Percentiles rank a stretch among this genome's conserved stretches.
phyloP scores from a whole-genome alignment of 2,113 vertebrate genomes.

The Etheostoma spectabile region DNA sequence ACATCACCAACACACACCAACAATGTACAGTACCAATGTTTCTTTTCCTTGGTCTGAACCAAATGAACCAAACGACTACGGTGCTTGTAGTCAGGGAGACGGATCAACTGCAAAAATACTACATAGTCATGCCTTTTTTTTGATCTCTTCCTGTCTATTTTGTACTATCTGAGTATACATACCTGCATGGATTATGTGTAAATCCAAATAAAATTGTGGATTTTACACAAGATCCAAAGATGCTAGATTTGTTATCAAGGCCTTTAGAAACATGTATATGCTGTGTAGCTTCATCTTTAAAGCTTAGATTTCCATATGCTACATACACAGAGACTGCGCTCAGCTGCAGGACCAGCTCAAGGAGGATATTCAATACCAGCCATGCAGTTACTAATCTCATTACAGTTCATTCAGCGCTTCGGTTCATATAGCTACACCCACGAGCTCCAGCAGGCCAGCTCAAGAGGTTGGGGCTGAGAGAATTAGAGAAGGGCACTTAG shows the following conservation, averaged over 20 bases:
- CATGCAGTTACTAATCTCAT: conserved; percentile 71
- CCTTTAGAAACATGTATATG: background rate
- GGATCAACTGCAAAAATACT: background rate
- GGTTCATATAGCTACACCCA: conserved; percentile 62
- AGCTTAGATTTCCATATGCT: conserved; percentile 36
- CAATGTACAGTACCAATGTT: no score
- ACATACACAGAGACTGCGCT: conserved; percentile 40
- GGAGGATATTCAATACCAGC: conserved; percentile 61
- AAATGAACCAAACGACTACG: no score
- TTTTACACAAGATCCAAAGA: conserved; percentile 2
- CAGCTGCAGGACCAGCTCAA: conserved; percentile 36
- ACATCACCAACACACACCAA: background rate
- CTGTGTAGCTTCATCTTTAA: conserved; percentile 10
- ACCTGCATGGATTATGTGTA: background rate
- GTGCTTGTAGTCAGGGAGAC: background rate
- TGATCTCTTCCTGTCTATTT: background rate
- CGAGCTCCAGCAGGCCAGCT: conserved; percentile 60
- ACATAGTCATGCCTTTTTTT: background rate
- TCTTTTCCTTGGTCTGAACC: background rate
- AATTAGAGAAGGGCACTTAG: conserved; percentile 75
- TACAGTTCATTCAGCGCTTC: conserved; percentile 66
- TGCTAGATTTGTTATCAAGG: conserved; percentile 4
- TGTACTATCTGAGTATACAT: background rate
- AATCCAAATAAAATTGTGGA: conserved; percentile 7
- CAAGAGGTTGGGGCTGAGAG: conserved; percentile 64